Base-by-base conservation (phyloP, 2,113 vertebrate genomes). In the Chauna torquata region DNA sequence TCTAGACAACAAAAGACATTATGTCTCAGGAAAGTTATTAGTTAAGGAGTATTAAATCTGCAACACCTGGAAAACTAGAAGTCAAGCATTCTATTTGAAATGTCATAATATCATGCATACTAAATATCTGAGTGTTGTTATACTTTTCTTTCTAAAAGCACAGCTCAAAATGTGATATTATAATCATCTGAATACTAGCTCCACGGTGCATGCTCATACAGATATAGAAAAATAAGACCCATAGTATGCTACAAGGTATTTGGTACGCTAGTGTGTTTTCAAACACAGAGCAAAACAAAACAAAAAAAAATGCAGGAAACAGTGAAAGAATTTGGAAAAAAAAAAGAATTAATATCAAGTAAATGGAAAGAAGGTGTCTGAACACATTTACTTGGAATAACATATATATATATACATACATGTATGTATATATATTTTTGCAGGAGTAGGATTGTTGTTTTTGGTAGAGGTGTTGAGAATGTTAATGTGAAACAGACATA, bases 1-100 rank as follows among this genome's bases (percentile, higher is more conserved):
- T 15, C 47, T 61, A 92, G 45, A 59, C 18, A 79, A 19, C 12
- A 77, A 42, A 69, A 93, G 5, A 34, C 8, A 66, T 72, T 40
- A 50, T 42, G 7, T 78, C 22, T 17, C 25, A 57, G 13, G 3
- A 72, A 86, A 88, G 6, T 16, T 45, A 88, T 84, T 82, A 85
- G 47, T 52, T 86, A 87, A 89, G 66, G 58, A 88, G 86, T 38
- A 91, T 64, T 88, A 94, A 76, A 78, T 34, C 38, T 88, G 27
- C 9, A 84, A 14, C 58, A 58, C 61, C 72, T 50, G 38, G 85
- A 82, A 93, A 91, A 74, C 38, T 65, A 23, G 16, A 94, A 88
- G 25, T 40, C 20, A 57, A 76, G 10, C 27, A 54, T 87, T 79
- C 16, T 47, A 11, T 68, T 40, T 66, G 58, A 94, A 95, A 88